Base-by-base conservation (phyloP, 2,797 vertebrate genomes). In the Myotis planiceps region DNA sequence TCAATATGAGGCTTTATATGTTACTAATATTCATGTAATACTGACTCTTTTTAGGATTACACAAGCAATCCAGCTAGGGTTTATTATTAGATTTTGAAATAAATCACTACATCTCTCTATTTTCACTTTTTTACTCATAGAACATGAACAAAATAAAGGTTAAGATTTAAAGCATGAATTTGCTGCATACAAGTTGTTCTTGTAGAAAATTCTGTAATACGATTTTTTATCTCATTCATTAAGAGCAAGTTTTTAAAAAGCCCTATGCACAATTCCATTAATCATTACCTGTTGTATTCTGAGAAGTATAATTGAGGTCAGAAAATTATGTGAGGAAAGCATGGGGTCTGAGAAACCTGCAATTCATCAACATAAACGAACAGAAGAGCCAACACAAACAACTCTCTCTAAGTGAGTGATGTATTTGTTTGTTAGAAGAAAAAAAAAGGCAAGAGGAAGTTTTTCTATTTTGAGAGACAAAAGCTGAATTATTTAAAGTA, bases 401-500 rank as follows among this genome's bases (percentile, higher is more conserved):
- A 75, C 14, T 74, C 82, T 55, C 39, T 34, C 58, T 69, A 55
- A 42, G 37, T 72, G 85, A 94, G 71, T 42, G 60, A 45, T 76
- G 2, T 47, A 7, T 32, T 37, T 90, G 3, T 69, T 90, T 34
- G 63, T 18, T 58, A 65, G 45, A 16, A 1, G 21, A 81, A 81
- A 85, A 65, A 91, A 55, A 42, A 42, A 42, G 66, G 53, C 66
- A 88, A 89, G 58, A 60, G 76, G 45, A 72, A 78, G n/a, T 45
- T 83, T 82, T 87, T 47, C 37, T 45, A 19, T 78, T 86, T 87
- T 86, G 23, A 90, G 29, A 71, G 25, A 53, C 71, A 71, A 71
- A 83, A 25, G 13, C 71, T 98, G 21, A 98, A 98, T 98, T 99
- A 97, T 96, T 98, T 97, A 95, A 92, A 98, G 92, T 90, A 95